A percentile compares a stretch with the other conserved stretches of the same genome.
Conservation (phyloP, 1,140 invertebrate genomes). For the Agrilus planipennis region DNA sequence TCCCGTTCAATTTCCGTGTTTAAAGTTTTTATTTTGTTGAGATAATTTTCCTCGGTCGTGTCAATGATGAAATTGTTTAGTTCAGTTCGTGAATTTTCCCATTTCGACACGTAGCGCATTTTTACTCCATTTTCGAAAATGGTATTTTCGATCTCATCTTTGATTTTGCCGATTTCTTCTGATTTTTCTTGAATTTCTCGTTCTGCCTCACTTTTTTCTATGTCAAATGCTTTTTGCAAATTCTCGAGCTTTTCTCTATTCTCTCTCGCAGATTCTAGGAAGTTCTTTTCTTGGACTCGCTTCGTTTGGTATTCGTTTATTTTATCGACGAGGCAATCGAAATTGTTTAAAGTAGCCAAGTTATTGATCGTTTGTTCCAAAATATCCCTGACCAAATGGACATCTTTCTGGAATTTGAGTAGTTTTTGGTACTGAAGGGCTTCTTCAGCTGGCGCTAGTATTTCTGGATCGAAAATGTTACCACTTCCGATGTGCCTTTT, state of each 20-base stretch:
- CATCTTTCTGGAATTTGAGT: slow-evolving; percentile 4
- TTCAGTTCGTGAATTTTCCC: slow-evolving; percentile 18
- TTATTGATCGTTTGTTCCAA: slow-evolving; percentile 3
- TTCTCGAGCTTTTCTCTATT: slow-evolving; percentile 10
- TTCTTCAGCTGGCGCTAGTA: slow-evolving; percentile 2
- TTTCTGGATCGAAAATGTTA: slow-evolving; percentile 7
- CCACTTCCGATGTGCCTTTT: neutral
- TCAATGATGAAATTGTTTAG: slow-evolving; percentile 11
- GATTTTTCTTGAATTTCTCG: slow-evolving; percentile 6
- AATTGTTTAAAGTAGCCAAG: neutral
- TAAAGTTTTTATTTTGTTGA: slow-evolving; percentile 10
- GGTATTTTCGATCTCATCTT: slow-evolving; percentile 24
- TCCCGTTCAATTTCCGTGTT: slow-evolving; percentile 16
- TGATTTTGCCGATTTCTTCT: slow-evolving; percentile 19
- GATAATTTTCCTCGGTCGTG: slow-evolving; percentile 10
- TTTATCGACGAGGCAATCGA: neutral
- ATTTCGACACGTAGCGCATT: slow-evolving; percentile 16
- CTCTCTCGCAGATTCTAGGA: neutral
- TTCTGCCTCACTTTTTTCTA: neutral
- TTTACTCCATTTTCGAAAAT: slow-evolving; percentile 18
- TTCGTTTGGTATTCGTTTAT: slow-evolving; percentile 1
- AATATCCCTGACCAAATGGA: neutral
- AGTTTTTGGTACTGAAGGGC: neutral
- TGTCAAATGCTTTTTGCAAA: slow-evolving; percentile 3
- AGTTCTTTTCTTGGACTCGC: slow-evolving; percentile 1